These are phyloP conservation scores for Lamproptera curius DNA, from an alignment of 2,888 invertebrate genomes.

Conservation along the genomic window DNA sequence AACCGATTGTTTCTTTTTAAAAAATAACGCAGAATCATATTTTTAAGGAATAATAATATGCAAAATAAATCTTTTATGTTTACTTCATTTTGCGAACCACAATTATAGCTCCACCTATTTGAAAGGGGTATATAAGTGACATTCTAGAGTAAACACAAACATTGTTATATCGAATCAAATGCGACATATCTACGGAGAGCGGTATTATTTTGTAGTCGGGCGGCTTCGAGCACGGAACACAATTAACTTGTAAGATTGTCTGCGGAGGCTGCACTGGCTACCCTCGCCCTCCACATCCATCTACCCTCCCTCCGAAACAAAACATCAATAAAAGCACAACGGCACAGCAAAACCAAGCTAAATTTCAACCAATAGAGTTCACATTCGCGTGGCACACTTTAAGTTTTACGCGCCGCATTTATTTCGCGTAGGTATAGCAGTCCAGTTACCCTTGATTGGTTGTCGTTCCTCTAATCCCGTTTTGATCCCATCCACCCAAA, in stretches of 20 bases:
- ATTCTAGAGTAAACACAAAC: slow-evolving; percentile 12
- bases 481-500: slow-evolving; percentile 82
- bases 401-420: slow-evolving; percentile 76
- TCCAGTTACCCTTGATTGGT: slow-evolving; percentile 83
- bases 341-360: slow-evolving; percentile 36
- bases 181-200: slow-evolving; percentile 39
- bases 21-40: too few species aligned
- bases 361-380: slow-evolving; percentile 32
- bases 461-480: slow-evolving; percentile 84
- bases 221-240: slow-evolving; percentile 74
- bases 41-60: too few species aligned
- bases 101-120: too few species aligned
- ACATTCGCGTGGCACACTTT: slow-evolving; percentile 34
- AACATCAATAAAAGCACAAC: slow-evolving; percentile 71
- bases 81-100: too few species aligned
- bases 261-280: slow-evolving; percentile 72
- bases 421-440: slow-evolving; percentile 77
- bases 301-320: slow-evolving; percentile 75
- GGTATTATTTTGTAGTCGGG: slow-evolving; percentile 74
- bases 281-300: slow-evolving; percentile 68
- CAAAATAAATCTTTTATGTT: too few species aligned
- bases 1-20: too few species aligned
- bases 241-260: slow-evolving; percentile 79
- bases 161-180: slow-evolving; percentile 16
- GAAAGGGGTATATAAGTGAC: too few species aligned